These are phyloP conservation scores for Xenops minutus DNA, from an alignment of 2,797 vertebrate genomes.

Conservation along the genomic window DNA sequence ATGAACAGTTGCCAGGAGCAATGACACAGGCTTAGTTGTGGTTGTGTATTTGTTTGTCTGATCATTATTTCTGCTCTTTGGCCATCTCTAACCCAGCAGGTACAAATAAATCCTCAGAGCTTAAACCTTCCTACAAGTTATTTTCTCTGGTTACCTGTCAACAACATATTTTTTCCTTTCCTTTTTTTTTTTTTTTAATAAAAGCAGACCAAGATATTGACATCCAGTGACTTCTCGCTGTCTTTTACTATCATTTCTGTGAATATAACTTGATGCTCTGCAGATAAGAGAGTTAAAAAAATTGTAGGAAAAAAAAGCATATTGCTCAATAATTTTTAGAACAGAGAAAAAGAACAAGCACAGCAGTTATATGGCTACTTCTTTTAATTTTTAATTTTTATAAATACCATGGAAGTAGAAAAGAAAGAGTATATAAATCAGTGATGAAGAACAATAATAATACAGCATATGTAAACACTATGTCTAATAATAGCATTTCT, in stretches of 20 bases:
- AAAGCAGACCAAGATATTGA: neutral
- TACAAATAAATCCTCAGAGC: conserved; percentile 30
- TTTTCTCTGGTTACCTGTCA: conserved; percentile 18
- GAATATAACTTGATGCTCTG: neutral
- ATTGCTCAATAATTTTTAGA: neutral
- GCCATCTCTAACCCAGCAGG: neutral
- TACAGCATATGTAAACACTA: neutral
- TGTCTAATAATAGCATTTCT: neutral
- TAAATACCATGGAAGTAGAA: neutral
- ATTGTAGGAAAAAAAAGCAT: neutral
- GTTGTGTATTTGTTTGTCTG: conserved; percentile 19
- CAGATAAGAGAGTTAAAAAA: neutral
- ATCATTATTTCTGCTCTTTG: conserved; percentile 49
- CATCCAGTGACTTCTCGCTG: neutral
- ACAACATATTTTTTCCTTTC: neutral
- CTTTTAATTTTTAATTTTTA: neutral
- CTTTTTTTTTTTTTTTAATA: neutral
- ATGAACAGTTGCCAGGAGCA: conserved; percentile 39
- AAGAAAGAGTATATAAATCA: neutral
- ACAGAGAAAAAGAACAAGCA: neutral
- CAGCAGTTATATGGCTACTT: neutral
- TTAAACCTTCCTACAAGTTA: conserved; percentile 16
- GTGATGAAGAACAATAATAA: neutral
- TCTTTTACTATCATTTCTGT: neutral
- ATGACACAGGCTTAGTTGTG: conserved; percentile 6